Evolutionary conservation across 2,888 invertebrate species (phyloP).

Genomic region (Temnothorax rugatulus): DNA sequence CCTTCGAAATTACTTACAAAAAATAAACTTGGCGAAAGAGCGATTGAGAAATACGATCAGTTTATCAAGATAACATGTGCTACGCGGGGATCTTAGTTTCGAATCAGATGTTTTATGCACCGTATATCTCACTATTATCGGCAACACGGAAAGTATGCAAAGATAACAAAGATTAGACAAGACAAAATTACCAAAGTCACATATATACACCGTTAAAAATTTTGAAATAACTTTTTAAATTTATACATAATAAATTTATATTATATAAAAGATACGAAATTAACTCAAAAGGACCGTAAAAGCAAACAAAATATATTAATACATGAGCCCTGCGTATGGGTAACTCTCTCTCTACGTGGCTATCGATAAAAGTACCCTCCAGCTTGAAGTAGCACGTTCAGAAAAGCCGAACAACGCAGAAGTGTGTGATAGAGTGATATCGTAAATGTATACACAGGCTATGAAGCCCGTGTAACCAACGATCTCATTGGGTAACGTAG

Average conservation of each 20-base stretch:
- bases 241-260: slow-evolving; percentile 5
- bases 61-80: slow-evolving; percentile 44
- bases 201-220: background rate
- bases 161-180: background rate
- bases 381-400: slow-evolving; percentile 61
- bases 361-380: slow-evolving; percentile 59
- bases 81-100: slow-evolving; percentile 5
- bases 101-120: slow-evolving; percentile 6
- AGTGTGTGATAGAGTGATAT: slow-evolving; percentile 59
- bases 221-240: slow-evolving; percentile 2
- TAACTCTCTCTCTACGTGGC: background rate
- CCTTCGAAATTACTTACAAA: slow-evolving; percentile 47
- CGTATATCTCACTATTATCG: slow-evolving; percentile 3
- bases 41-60: slow-evolving; percentile 16
- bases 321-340: slow-evolving; percentile 6
- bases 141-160: background rate
- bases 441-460: slow-evolving; percentile 70
- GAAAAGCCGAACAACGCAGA: slow-evolving; percentile 58
- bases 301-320: slow-evolving; percentile 49
- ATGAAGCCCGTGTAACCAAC: slow-evolving; percentile 66
- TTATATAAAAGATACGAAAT: slow-evolving; percentile 2
- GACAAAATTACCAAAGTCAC: background rate
- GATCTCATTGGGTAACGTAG: slow-evolving; percentile 69
- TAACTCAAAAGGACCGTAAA: slow-evolving; percentile 13
- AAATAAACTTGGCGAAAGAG: slow-evolving; percentile 36